phyloP scores from a whole-genome alignment of 53 echinoderm and acorn worm species.

The Temnopleurus reevesii region DNA sequence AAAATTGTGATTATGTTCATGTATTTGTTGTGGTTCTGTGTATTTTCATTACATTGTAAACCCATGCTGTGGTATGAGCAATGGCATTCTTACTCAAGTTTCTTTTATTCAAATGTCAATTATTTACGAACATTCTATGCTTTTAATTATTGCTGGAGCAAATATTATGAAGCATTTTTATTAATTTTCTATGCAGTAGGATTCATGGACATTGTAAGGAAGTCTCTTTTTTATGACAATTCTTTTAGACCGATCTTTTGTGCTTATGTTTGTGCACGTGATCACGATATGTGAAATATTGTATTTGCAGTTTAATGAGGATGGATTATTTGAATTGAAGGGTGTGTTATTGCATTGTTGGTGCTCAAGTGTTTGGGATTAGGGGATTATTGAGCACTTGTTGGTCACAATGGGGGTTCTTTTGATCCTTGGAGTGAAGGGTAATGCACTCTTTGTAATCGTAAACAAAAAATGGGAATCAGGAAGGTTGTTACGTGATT shows the following conservation, averaged over 20 bases:
- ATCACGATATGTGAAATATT: not conserved
- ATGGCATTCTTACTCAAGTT: not conserved
- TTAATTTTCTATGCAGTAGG: not conserved
- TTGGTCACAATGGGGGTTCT: not conserved
- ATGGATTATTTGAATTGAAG: not conserved
- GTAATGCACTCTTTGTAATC: not conserved
- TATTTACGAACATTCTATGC: not conserved
- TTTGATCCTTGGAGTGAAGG: not conserved
- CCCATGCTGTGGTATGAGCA: no score
- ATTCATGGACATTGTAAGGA: not conserved
- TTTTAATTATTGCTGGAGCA: not conserved
- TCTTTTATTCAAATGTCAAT: not conserved
- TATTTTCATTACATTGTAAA: not conserved
- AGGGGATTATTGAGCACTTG: not conserved
- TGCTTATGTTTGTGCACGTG: no score
- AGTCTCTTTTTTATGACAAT: no score
- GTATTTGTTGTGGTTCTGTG: not conserved
- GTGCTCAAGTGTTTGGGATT: not conserved
- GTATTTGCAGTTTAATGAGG: constrained; percentile 7
- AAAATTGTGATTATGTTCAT: not conserved
- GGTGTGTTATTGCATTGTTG: not conserved
- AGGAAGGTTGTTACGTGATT: no score
- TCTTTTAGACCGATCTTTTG: no score
- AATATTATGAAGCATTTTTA: not conserved
- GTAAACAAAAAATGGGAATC: no score